Evolutionary conservation across 2,113 vertebrate species (phyloP), one percentile per base, ranked within the genome.

Genomic region (Collichthys lucidus): DNA sequence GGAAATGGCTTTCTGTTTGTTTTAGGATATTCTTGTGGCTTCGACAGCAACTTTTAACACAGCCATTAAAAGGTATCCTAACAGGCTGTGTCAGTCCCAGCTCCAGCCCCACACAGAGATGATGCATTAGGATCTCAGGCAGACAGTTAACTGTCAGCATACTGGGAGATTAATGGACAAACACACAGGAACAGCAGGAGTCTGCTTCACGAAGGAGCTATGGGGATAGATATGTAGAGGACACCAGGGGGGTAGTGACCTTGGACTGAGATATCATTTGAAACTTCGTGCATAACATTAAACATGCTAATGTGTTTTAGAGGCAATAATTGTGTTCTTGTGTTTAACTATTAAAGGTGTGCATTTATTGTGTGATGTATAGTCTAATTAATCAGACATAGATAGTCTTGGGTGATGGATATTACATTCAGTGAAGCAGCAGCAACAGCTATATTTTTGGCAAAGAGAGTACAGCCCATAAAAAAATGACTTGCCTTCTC

Each of bases 141-240:
- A 80, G 80, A 87, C 81, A 82, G 79, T 73, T 85, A 73, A 66
- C 88, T 84, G 81, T 80, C 86, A 79, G 79, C 81, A 62, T 62
- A 86, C 70, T 59, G 79, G 77, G 90, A 92, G 91, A 93, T 93
- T 70, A 89, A 88, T 88, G 85, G 79, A 79, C 68, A 86, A 86
- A 92, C 67, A 87, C 65, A 70, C 26, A 55, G 17, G 26, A 79
- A 42, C 83, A 81, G 66, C 77, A 49, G 65, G 74, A 77, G 52
- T 24, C 46, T 40, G 26, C 24, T 52, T 55, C 29, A 50, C 40
- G 31, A 49, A 79, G 64, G 68, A 69, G 77, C 67, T 26, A 10
- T 40, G 5, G 67, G 71, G 64, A 82, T 68, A 15, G 40, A 69
- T 73, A 64, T 26, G 42, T 29, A 20, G 44, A 82, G 64, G 67